These are phyloP conservation scores for Mus minutoides DNA, from an alignment of 2,797 vertebrate genomes.

Conservation along the genomic window DNA sequence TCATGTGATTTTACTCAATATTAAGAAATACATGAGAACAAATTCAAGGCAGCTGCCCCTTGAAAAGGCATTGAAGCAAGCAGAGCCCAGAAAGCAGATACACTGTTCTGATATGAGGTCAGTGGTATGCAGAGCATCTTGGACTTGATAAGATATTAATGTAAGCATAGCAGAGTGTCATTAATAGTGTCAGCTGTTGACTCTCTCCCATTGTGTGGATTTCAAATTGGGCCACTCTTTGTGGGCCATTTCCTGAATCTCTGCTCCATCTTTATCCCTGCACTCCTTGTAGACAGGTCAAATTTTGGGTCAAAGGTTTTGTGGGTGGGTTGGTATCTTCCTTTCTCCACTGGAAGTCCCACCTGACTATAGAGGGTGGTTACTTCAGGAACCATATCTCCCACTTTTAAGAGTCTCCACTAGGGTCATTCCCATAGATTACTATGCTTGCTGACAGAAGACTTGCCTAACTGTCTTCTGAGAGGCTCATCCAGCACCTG, in stretches of 20 bases:
- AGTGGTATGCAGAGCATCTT: neutral
- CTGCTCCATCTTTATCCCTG: neutral
- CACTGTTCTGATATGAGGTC: constrained; percentile 43
- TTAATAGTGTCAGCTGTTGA: neutral
- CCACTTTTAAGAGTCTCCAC: neutral
- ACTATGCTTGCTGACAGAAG: neutral
- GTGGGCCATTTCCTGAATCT: neutral
- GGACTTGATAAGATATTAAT: constrained; percentile 28
- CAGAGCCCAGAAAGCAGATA: constrained; percentile 8
- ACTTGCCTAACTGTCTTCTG: neutral
- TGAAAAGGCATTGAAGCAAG: constrained; percentile 52
- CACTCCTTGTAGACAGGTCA: neutral
- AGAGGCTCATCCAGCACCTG: neutral
- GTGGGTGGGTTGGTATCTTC: neutral
- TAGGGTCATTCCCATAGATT: neutral
- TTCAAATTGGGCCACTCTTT: neutral
- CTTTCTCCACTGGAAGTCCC: neutral
- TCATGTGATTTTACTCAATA: constrained; percentile 65
- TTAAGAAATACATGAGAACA: constrained; percentile 31
- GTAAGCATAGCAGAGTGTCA: neutral
- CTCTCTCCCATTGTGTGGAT: neutral
- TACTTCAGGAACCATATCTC: neutral
- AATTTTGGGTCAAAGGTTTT: neutral
- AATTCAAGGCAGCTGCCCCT: constrained; percentile 62
- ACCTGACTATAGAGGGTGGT: neutral